phyloP scores from a whole-genome alignment of 2,888 invertebrate genomes.

The Phanerotoma sp. region DNA sequence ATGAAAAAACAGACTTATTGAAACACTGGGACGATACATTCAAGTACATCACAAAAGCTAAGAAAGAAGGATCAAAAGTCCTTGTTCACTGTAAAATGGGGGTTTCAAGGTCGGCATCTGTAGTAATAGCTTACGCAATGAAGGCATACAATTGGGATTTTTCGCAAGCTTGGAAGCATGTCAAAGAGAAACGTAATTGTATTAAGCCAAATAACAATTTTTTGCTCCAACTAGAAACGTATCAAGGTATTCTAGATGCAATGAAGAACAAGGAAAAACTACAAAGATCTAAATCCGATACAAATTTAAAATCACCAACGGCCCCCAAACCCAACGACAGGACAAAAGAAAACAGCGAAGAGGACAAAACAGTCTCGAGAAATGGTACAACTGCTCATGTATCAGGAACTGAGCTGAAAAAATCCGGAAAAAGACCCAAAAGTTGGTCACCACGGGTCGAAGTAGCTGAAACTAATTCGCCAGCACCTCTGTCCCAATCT shows the following conservation, averaged over 20 bases:
- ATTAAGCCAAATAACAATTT: constrained; percentile 97
- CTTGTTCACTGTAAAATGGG: constrained; percentile 99
- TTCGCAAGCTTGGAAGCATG: constrained; percentile 83
- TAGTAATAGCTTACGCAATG: constrained; percentile 98
- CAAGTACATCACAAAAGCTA: constrained; percentile 93
- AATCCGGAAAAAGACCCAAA: constrained; percentile 61
- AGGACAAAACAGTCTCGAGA: constrained; percentile 12
- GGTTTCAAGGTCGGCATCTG: constrained; percentile 95
- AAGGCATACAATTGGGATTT: constrained; percentile 95
- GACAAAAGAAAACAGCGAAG: constrained; percentile 45
- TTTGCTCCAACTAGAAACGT: constrained; percentile 90
- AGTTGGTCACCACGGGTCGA: constrained; percentile 75
- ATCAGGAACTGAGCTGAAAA: constrained; percentile 48
- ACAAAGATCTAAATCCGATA: constrained; percentile 91
- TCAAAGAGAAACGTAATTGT: constrained; percentile 87
- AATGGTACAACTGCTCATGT: background rate
- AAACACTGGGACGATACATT: constrained; percentile 98
- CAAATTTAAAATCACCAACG: constrained; percentile 77
- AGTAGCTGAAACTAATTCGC: constrained; percentile 63
- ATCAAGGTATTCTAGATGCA: constrained; percentile 94
- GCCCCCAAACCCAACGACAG: constrained; percentile 51
- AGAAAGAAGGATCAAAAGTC: constrained; percentile 87
- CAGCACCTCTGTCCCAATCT: constrained; percentile 68
- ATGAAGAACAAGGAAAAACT: constrained; percentile 93
- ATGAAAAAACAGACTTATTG: constrained; percentile 93